Evolutionary conservation across 2,888 invertebrate genomes (phyloP).

Genomic region (Calephelis perditalis): DNA sequence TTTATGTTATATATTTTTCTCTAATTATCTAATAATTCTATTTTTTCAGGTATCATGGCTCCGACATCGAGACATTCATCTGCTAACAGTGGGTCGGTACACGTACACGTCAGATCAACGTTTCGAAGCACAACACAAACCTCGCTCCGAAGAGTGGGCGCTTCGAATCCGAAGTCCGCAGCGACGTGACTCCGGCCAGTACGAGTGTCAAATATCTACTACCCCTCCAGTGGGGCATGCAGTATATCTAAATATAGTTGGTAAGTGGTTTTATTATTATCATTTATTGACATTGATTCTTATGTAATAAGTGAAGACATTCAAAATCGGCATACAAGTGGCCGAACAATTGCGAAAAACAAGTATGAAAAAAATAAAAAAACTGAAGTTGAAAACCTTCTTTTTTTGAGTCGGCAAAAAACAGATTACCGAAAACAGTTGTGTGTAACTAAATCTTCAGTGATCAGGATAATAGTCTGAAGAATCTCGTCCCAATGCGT

Average conservation of each 20-base stretch:
- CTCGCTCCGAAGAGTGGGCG: slow-evolving; percentile 93
- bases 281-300: too few species aligned
- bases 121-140: slow-evolving; percentile 89
- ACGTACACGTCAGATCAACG: slow-evolving; percentile 91
- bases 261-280: slow-evolving; percentile 70
- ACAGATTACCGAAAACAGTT: too few species aligned
- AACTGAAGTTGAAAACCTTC: too few species aligned
- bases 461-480: too few species aligned
- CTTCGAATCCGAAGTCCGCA: slow-evolving; percentile 81
- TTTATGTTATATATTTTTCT: too few species aligned
- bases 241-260: slow-evolving; percentile 87
- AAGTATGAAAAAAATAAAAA: too few species aligned
- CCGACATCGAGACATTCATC: slow-evolving; percentile 92
- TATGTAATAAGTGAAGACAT: too few species aligned
- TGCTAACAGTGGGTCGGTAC: slow-evolving; percentile 92
- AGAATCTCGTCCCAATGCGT: too few species aligned
- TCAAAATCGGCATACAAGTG: too few species aligned
- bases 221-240: slow-evolving; percentile 90
- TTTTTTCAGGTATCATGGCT: slow-evolving; percentile 92
- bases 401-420: too few species aligned
- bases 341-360: too few species aligned
- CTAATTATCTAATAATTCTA: slow-evolving; percentile 17
- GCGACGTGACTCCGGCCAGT: slow-evolving; percentile 90
- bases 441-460: too few species aligned
- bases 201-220: slow-evolving; percentile 93